A percentile compares a stretch with the other conserved stretches of the same genome.
phyloP scores from a whole-genome alignment of 2,888 invertebrate species.

The Spisula subtruncata region DNA sequence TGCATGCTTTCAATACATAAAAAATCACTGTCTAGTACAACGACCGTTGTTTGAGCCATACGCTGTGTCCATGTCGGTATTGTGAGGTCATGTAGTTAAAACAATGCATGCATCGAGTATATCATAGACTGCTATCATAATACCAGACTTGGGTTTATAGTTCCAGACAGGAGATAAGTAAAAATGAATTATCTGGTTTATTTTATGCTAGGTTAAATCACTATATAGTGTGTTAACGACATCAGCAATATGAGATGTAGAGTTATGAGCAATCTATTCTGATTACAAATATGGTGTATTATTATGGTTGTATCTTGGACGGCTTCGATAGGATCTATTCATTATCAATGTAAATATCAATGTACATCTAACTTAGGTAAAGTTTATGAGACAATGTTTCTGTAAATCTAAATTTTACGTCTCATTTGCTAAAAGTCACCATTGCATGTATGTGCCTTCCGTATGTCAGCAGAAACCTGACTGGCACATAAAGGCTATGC shows the following conservation, averaged over 20 bases:
- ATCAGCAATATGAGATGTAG: not conserved
- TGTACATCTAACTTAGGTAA: no score
- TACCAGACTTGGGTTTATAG: not conserved
- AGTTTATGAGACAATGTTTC: no score
- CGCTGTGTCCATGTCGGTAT: not conserved
- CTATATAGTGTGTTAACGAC: not conserved
- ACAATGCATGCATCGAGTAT: not conserved
- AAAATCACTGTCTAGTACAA: not conserved
- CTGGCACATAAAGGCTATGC: no score
- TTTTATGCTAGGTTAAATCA: not conserved
- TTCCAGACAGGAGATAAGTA: not conserved
- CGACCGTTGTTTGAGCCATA: not conserved
- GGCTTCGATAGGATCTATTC: no score
- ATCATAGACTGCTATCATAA: not conserved
- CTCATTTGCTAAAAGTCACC: no score
- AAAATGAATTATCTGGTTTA: not conserved
- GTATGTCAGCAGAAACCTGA: no score
- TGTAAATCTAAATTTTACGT: no score
- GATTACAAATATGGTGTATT: no score
- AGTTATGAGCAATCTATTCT: no score
- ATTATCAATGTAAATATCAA: no score
- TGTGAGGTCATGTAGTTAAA: not conserved
- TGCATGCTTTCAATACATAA: not conserved
- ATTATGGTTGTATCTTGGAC: no score
- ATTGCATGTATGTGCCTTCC: no score